Base-by-base conservation (phyloP, 2,888 invertebrate species). In the Scaptomyza cyrtandrae region DNA sequence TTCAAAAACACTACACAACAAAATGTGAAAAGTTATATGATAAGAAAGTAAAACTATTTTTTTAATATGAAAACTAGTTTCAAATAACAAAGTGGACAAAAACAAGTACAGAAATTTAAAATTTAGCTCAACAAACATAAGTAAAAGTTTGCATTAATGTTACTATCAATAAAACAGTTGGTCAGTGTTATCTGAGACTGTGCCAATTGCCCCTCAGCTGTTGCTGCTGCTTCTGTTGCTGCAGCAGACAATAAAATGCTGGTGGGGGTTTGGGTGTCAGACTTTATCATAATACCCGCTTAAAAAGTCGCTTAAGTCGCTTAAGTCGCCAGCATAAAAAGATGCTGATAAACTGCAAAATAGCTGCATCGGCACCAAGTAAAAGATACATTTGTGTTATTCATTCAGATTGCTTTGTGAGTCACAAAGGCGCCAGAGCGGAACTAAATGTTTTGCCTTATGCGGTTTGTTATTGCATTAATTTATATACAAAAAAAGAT, bases 281-380 rank as follows among this genome's bases (percentile, higher is more conserved):
- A 46, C 52, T 54, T 59, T 81, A 87, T 85, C 80, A 64, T 85
- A 69, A 65, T 57, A 41, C 76, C 86, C 80, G 70, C 76, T 79
- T 73, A 53, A 72, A 53, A 66, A 69, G 35, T 45, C 68, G 53
- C 78, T 68, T 63, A 66, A 69, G 35, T 45, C 68, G 53, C 78
- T 68, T 63, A 52, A 80, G 64, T 65, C 56, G 64, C 88, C 88
- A 86, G 84, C 83, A 88, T 74, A 24, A 52, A 60, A 41, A 33
- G 53, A 44, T 43, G 50, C 49, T 63, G 79, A 80, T 79, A 86
- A 83, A 46, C 65, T 49, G 39, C 1, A 66, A 45, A 62, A 60
- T 62, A 59, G 27, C 73, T 60, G 39, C 53, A 67, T 45, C 63
- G 45, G 43, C 33, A 55, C 46, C 37, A 48, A 52, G 33, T 39